A percentile compares a stretch with the other conserved stretches of the same genome.
Evolutionary conservation across 2,888 invertebrate species (phyloP).

Genomic region (Toxonevra muliebris): DNA sequence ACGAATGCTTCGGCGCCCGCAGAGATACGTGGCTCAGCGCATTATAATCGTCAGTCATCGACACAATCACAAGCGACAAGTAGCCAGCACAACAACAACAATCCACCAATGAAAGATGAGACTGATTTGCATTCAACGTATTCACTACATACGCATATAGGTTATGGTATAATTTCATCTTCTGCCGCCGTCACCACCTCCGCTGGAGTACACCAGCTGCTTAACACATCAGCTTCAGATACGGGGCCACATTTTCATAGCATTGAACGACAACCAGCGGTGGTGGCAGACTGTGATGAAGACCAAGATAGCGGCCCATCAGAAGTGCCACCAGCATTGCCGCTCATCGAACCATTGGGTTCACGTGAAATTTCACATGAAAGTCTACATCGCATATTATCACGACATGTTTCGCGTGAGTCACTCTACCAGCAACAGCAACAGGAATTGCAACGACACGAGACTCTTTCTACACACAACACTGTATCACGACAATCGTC

Average conservation of each 20-base stretch:
- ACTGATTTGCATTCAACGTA: conserved; percentile 61
- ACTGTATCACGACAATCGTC: conserved; percentile 48
- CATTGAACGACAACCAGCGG: conserved; percentile 45
- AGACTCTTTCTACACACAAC: conserved; percentile 67
- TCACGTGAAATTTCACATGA: conserved; percentile 86
- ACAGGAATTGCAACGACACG: conserved; percentile 67
- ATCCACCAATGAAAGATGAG: conserved; percentile 44
- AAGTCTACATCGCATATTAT: conserved; percentile 72
- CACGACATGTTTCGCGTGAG: conserved; percentile 71
- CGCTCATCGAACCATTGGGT: conserved; percentile 80
- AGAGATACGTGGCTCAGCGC: conserved; percentile 46
- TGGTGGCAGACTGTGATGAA: conserved; percentile 69
- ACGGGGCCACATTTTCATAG: conserved; percentile 23
- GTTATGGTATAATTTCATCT: conserved; percentile 34
- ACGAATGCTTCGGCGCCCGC: conserved; percentile 52
- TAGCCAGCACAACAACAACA: conserved; percentile 18
- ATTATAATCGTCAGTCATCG: conserved; percentile 36
- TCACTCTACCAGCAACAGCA: conserved; percentile 69
- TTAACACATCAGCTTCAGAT: conserved; percentile 35
- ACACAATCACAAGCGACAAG: conserved; percentile 30
- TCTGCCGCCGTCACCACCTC: not conserved
- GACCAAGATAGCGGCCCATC: conserved; percentile 85
- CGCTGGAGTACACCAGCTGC: conserved; percentile 31
- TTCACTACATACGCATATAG: conserved; percentile 46
- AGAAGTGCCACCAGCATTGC: conserved; percentile 82